Percentiles rank a stretch among this genome's conserved stretches.
These are phyloP conservation scores for Drosophila elegans DNA, from an alignment of 1,140 invertebrate species.

Conservation along the genomic window DNA sequence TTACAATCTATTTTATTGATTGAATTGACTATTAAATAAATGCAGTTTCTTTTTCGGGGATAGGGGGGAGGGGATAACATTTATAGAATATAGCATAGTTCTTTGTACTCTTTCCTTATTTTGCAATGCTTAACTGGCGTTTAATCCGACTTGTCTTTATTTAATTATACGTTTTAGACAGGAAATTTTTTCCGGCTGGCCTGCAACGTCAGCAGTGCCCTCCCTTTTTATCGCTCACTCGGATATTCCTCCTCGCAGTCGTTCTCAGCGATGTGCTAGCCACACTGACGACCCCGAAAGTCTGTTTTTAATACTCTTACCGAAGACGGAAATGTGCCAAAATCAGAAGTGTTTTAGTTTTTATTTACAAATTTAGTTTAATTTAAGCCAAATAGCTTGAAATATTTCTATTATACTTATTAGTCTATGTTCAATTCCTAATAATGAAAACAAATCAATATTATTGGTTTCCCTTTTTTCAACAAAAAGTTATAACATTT, in stretches of 20 bases:
- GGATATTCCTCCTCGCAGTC: not conserved
- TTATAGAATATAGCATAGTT: not conserved
- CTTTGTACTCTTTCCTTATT: not conserved
- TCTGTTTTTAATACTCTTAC: slow-evolving; percentile 6
- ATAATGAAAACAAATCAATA: too few species aligned
- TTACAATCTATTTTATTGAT: slow-evolving; percentile 18
- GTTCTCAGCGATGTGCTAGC: slow-evolving; percentile 34
- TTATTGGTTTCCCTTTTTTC: too few species aligned
- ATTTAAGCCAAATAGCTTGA: too few species aligned
- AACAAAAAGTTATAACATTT: too few species aligned
- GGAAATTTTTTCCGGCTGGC: slow-evolving; percentile 23
- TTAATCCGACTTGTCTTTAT: slow-evolving; percentile 13
- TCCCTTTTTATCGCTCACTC: slow-evolving; percentile 17
- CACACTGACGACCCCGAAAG: slow-evolving; percentile 58
- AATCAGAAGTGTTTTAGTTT: not conserved
- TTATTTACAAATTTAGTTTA: too few species aligned
- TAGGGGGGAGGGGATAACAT: not conserved
- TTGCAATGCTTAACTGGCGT: slow-evolving; percentile 11
- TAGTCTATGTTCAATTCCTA: too few species aligned
- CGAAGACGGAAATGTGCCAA: too few species aligned
- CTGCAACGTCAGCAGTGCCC: slow-evolving; percentile 44
- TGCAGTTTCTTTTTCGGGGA: not conserved
- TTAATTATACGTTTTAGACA: slow-evolving; percentile 19
- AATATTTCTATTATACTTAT: too few species aligned
- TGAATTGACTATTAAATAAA: slow-evolving; percentile 1